These are phyloP conservation scores for Chaetorhynchus papuensis DNA, from an alignment of 2,113 vertebrate species.

Conservation along the genomic window DNA sequence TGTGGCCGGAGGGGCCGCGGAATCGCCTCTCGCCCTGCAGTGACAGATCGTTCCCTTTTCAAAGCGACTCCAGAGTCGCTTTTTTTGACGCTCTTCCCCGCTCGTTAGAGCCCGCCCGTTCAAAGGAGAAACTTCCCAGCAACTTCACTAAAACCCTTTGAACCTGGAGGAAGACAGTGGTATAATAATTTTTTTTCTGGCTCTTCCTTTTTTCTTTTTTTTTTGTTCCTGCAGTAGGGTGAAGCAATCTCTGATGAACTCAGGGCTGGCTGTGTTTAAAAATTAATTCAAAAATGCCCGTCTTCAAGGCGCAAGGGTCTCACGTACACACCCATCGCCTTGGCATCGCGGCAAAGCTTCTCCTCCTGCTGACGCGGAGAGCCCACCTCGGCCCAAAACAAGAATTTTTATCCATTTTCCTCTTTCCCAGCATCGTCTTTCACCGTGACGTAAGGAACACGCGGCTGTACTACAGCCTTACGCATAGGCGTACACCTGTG, in stretches of 20 bases:
- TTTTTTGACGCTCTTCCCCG: neutral
- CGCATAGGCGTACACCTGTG: neutral
- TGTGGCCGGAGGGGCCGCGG: neutral
- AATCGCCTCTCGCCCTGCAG: neutral
- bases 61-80: neutral
- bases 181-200: neutral
- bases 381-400: neutral
- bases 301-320: neutral
- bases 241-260: neutral
- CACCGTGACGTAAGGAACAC: neutral
- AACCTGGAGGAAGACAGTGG: neutral
- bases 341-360: neutral
- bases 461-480: neutral
- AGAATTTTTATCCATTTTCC: neutral
- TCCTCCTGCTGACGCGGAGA: neutral
- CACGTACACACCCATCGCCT: neutral
- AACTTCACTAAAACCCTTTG: neutral
- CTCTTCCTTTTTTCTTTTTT: neutral
- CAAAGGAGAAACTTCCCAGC: constrained; percentile 13
- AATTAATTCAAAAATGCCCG: neutral
- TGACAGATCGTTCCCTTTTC: neutral
- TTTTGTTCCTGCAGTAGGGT: rapidly evolving
- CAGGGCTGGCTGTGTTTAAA: neutral
- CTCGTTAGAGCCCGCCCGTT: neutral
- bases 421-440: neutral